A percentile compares a stretch with the other conserved stretches of the same genome.
Conservation (phyloP, 2,888 invertebrate species). For the Drosophila phalerata region DNA sequence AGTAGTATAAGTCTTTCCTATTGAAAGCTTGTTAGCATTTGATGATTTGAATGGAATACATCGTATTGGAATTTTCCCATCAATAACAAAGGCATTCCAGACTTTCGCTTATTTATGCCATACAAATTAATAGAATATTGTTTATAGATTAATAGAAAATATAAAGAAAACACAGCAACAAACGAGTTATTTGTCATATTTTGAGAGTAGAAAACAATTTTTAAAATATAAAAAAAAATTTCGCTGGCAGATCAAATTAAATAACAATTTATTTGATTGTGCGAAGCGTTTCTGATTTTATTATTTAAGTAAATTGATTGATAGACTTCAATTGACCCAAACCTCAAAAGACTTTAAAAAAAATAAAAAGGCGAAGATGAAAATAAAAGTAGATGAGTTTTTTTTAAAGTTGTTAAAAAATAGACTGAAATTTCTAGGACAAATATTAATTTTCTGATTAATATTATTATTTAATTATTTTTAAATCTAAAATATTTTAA, state of each 20-base stretch:
- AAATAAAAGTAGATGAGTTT: constrained; percentile 27
- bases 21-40: constrained; percentile 20
- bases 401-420: no score
- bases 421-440: no score
- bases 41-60: constrained; percentile 9
- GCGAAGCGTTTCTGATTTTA: constrained; percentile 39
- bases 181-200: constrained; percentile 12
- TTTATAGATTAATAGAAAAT: constrained; percentile 44
- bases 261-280: constrained; percentile 49
- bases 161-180: constrained; percentile 2
- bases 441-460: no score
- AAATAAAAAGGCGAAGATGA: background rate
- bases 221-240: constrained; percentile 2
- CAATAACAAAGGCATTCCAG: constrained; percentile 13
- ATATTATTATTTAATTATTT: no score
- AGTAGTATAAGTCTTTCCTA: constrained; percentile 1
- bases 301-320: constrained; percentile 55
- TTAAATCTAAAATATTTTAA: no score
- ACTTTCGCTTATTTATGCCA: constrained; percentile 11
- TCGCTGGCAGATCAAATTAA: constrained; percentile 33
- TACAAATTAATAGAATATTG: constrained; percentile 34
- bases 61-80: constrained; percentile 24
- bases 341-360: constrained; percentile 18
- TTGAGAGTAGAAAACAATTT: constrained; percentile 1
- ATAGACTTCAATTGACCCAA: constrained; percentile 56